Evolutionary conservation across 1,140 invertebrate species (phyloP).

Genomic region (Apis laboriosa): DNA sequence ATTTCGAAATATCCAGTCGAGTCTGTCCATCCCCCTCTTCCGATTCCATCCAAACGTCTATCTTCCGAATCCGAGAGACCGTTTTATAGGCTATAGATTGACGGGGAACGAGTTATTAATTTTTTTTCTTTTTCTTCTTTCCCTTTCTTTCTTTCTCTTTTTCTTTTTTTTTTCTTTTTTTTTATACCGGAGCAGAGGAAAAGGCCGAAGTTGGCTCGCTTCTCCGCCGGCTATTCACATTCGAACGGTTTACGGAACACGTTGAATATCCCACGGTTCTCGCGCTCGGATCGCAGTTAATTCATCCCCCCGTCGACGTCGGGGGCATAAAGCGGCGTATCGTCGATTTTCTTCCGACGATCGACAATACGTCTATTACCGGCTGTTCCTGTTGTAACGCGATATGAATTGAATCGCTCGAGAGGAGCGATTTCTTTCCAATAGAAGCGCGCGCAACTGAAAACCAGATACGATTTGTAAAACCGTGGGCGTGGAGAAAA

Average conservation of each 20-base stretch:
- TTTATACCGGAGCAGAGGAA: too few species aligned
- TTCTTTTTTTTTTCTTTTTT: too few species aligned
- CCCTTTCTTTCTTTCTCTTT: too few species aligned
- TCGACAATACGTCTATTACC: constrained; percentile 15
- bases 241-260: constrained; percentile 10
- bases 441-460: not conserved
- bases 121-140: not conserved
- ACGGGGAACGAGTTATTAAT: constrained; percentile 6
- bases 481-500: not conserved
- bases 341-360: constrained; percentile 8
- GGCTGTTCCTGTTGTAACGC: not conserved
- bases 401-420: not conserved
- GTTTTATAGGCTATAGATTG: not conserved
- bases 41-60: not conserved
- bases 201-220: not conserved
- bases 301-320: constrained; percentile 10
- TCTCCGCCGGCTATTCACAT: not conserved
- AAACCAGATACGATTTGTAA: not conserved
- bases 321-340: not conserved
- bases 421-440: not conserved
- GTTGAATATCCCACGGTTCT: not conserved
- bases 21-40: too few species aligned
- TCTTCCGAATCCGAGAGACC: not conserved
- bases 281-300: not conserved
- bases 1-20: too few species aligned